Evolutionary conservation across 2,888 invertebrate genomes (phyloP).

Genomic region (Hydrotaea cyrtoneurina): DNA sequence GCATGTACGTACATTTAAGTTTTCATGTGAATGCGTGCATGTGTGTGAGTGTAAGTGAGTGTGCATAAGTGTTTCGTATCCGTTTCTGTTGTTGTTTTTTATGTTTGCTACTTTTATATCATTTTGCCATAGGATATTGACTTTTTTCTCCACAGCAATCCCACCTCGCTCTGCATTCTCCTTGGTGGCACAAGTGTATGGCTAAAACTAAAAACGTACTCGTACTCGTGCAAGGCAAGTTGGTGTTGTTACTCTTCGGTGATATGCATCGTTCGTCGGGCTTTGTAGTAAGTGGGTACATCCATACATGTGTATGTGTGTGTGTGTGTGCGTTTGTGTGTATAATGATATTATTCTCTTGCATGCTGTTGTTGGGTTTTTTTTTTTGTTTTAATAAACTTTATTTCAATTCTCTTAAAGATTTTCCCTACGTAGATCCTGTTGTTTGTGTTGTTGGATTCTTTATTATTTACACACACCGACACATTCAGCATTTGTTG

Average conservation of each 20-base stretch:
- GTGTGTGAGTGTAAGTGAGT: background rate
- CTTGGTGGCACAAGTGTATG: too few relatives aligned
- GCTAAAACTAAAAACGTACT: too few relatives aligned
- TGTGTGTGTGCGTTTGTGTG: background rate
- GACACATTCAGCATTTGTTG: background rate
- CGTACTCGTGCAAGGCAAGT: background rate
- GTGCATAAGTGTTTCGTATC: constrained; percentile 23
- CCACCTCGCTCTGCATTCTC: too few relatives aligned
- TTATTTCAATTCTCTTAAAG: constrained; percentile 20
- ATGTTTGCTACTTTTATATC: background rate
- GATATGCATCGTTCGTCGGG: background rate
- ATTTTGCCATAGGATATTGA: constrained; percentile 42
- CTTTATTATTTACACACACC: background rate
- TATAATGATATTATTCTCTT: background rate
- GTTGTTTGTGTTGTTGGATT: background rate
- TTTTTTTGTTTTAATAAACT: constrained; percentile 1
- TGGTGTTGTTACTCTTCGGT: background rate
- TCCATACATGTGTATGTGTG: too few relatives aligned
- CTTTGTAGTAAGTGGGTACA: too few relatives aligned
- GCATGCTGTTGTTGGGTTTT: background rate
- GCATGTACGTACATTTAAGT: background rate
- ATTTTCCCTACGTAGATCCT: background rate
- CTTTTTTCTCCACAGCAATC: background rate
- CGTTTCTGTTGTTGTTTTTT: constrained; percentile 4
- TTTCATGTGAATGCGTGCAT: background rate